Evolutionary conservation across 2,797 vertebrate species (phyloP), one percentile per base, ranked within the genome.

Genomic region (Hyperoplus lanceolatus): DNA sequence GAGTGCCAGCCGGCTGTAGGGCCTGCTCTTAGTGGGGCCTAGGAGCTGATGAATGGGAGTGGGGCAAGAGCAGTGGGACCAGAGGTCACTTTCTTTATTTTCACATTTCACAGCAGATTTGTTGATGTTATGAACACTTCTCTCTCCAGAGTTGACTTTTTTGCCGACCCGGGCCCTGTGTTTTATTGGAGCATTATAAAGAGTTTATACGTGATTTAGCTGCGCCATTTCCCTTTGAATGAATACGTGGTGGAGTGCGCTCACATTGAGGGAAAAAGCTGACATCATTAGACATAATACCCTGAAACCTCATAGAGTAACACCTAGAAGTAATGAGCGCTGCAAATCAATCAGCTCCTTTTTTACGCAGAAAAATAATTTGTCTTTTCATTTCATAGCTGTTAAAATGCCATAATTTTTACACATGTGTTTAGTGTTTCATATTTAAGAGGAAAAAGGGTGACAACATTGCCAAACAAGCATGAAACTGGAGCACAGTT

Each of bases 41-140:
- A 91, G 95, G 90, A 94, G 93, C 95, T 98, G 97, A 98, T 97
- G 96, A 96, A 98, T 97, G 96, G 95, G 95, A 95, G 95, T 91
- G 89, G 66, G 91, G 95, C 95, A 94, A 95, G 96, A 95, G 95
- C 92, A 93, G 91, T 80, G 93, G 93, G 94, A 96, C 95, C 85
- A 93, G 95, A 96, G 96, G 94, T 96, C 95, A 94, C 85, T 79
- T 95, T 97, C 96, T 96, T 95, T 79, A 90, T 92, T 94, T 29
- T 93, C 80, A 89, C 86, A 90, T 91, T 90, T 89, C 79, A 73
- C 83, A 65, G 84, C 83, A 79, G 75, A 79, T 87, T 29, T 94
- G 95, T 94, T 94, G 92, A 94, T 92, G 92, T 93, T 95, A 92
- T 87, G 82, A 90, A 87, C 87, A 93, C 94, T 94, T 93, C 87